A percentile compares a stretch with the other conserved stretches of the same genome.
Evolutionary conservation across 2,113 vertebrate genomes (phyloP).

Genomic region (Psophia crepitans): DNA sequence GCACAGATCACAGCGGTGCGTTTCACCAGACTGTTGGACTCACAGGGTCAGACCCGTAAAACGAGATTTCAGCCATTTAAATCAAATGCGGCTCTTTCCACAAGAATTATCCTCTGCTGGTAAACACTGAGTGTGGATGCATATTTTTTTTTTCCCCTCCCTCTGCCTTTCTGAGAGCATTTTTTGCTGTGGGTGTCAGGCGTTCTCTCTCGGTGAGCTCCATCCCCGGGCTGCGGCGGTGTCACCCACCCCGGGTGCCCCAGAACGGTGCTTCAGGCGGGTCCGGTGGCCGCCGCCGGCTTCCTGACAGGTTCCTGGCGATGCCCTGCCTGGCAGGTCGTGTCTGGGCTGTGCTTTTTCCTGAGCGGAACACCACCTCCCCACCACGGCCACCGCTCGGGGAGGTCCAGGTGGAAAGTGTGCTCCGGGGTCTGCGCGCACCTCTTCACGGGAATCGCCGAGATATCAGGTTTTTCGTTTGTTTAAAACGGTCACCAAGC

Average conservation of each 20-base stretch:
- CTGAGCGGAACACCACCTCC: too few species aligned
- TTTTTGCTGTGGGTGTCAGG: neutral
- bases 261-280: too few species aligned
- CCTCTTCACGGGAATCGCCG: fast-evolving
- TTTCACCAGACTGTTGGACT: neutral
- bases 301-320: fast-evolving
- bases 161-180: neutral
- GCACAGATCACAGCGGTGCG: fast-evolving
- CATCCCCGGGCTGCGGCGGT: neutral
- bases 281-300: neutral
- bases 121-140: fast-evolving
- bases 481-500: neutral
- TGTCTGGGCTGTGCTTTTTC: fast-evolving
- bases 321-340: neutral
- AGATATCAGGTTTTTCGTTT: neutral
- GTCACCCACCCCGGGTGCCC: neutral
- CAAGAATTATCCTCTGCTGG: neutral
- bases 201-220: too few species aligned
- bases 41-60: neutral
- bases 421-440: neutral
- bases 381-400: neutral
- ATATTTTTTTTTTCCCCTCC: neutral
- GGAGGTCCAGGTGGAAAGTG: fast-evolving
- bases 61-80: neutral
- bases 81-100: neutral